Evolutionary conservation across 2,888 invertebrate genomes (phyloP).

Genomic region (Willowsia nigromaculata): DNA sequence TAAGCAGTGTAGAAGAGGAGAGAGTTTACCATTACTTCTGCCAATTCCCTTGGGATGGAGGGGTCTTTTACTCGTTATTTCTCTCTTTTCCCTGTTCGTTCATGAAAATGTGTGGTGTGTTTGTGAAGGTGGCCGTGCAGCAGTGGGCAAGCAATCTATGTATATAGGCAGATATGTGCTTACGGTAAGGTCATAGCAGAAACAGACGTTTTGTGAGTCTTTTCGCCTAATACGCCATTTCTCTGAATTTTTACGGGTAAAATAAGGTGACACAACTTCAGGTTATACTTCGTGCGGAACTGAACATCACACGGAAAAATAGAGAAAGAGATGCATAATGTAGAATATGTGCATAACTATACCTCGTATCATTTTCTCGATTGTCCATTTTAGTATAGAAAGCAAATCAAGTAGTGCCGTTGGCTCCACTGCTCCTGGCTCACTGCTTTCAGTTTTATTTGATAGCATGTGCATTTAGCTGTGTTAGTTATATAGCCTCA

Average conservation of each 20-base stretch:
- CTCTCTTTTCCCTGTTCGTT: constrained; percentile 2
- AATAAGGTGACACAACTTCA: constrained; percentile 67
- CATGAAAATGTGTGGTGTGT: constrained; percentile 20
- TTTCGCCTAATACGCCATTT: background rate
- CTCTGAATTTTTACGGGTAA: constrained; percentile 57
- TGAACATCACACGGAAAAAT: constrained; percentile 57
- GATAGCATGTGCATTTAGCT: background rate
- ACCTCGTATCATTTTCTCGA: background rate
- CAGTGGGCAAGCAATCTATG: background rate
- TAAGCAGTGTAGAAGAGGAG: background rate
- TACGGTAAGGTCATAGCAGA: background rate
- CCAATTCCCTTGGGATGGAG: constrained; percentile 74
- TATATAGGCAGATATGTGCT: background rate
- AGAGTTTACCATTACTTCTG: constrained; percentile 67
- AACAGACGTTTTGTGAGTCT: constrained; percentile 20
- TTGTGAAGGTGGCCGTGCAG: background rate
- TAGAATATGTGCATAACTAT: background rate
- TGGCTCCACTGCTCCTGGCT: constrained; percentile 7
- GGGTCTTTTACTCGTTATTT: constrained; percentile 73
- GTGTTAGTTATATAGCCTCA: background rate
- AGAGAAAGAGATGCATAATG: constrained; percentile 37
- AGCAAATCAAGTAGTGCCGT: constrained; percentile 50
- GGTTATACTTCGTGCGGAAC: constrained; percentile 64
- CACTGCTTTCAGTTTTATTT: background rate
- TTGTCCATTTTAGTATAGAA: background rate